Evolutionary conservation across 2,797 vertebrate genomes (phyloP).

Genomic region (Parauchenoglanis punctatus): DNA sequence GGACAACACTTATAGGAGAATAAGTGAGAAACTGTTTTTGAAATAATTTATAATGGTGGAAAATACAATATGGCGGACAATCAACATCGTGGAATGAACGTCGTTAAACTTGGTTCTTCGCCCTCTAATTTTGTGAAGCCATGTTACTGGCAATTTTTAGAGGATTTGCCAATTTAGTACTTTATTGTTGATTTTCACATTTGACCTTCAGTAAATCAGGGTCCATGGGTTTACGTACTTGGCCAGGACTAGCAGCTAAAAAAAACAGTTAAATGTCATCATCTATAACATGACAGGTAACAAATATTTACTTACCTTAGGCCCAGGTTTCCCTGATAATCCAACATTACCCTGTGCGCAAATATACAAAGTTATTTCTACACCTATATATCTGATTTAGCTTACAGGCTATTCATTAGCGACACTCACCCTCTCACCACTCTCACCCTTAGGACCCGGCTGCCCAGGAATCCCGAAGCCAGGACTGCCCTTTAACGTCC

Average conservation of each 20-base stretch:
- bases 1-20: not conserved
- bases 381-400: not conserved
- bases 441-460: conserved; percentile 83
- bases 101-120: not conserved
- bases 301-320: conserved; percentile 74
- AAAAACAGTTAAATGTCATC: not conserved
- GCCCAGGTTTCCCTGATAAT: conserved; percentile 87
- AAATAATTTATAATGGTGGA: not conserved
- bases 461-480: conserved; percentile 90
- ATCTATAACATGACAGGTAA: not conserved
- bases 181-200: not conserved
- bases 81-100: not conserved
- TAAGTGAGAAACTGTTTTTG: not conserved
- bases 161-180: not conserved
- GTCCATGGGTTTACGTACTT: not conserved
- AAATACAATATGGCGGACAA: not conserved
- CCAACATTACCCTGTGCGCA: conserved; percentile 85
- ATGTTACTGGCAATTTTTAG: not conserved
- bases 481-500: conserved; percentile 80
- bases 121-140: not conserved
- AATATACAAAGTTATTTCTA: conserved; percentile 19
- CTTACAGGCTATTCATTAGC: not conserved
- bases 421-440: conserved; percentile 84
- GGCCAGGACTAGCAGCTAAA: not conserved
- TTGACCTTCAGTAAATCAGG: not conserved